Evolutionary conservation across 2,888 invertebrate genomes (phyloP), one percentile per base, ranked within the genome.

Genomic region (Drosophila antonietae): DNA sequence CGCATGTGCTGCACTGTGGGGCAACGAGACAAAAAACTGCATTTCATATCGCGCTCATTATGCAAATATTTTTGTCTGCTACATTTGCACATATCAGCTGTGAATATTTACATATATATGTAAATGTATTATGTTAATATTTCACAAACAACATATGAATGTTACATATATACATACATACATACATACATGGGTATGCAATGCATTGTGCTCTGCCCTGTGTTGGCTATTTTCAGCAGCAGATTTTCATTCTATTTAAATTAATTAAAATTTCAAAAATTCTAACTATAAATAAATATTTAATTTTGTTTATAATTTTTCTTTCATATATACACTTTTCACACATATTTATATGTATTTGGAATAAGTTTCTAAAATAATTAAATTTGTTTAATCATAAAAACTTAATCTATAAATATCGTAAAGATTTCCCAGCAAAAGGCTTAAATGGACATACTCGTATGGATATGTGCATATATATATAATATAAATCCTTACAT

Each of bases 11-110:
- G 62, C 66, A 58, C 44, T 37, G 49, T 46, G 44, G 23, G 20
- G n/a, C 18, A 28, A 37, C 31, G 56, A 55, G 37, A 28, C 41
- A 53, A 61, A 67, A 64, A 57, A 35, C 28, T 69, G 69, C 79
- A 59, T 63, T 79, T 80, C 71, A 78, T 78, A 78, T 75, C 78
- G 64, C 60, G 49, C 76, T 80, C 76, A 78, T 78, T 78, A 78
- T 78, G 78, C 65, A 71, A 78, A 78, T 77, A 52, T 56, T 31
- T 23, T 14, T 31, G 28, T 39, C 41, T 56, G 61, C 14, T 31
- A 18, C 53, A 49, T 23, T 47, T 58, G 68, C 35, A 49, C 60
- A 47, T 49, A 59, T 59, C 58, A 47, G 37, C n/a, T 35, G 47
- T 8, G 12, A 14, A 20, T 9, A 20, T 3, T 23, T 9, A 9